Evolutionary conservation across 1,140 invertebrate species (phyloP).

Genomic region (Lucilia sericata): DNA sequence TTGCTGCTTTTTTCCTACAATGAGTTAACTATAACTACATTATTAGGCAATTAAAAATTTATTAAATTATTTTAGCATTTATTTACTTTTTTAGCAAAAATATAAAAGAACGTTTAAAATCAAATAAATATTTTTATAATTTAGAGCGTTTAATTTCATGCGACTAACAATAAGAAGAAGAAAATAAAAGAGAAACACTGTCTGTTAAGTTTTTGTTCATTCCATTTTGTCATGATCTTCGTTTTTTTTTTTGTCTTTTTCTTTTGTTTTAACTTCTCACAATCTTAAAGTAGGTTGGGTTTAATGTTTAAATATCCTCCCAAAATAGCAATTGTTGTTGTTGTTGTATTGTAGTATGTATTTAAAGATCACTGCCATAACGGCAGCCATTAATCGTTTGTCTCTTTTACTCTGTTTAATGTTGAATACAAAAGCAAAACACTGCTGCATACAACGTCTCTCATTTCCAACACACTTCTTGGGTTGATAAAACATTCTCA

Average conservation of each 20-base stretch:
- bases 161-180: no score
- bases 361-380: background rate
- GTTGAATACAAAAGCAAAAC: background rate
- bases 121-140: no score
- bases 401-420: slow-evolving; percentile 53
- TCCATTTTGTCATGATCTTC: background rate
- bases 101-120: no score
- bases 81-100: no score
- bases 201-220: no score
- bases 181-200: no score
- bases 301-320: slow-evolving; percentile 16
- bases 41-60: no score
- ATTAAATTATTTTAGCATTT: no score
- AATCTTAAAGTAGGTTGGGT: slow-evolving; percentile 22
- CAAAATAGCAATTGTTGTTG: slow-evolving; percentile 9
- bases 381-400: slow-evolving; percentile 59
- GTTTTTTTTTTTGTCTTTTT: background rate
- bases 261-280: background rate
- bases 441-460: background rate
- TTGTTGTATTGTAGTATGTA: background rate
- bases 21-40: no score
- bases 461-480: background rate
- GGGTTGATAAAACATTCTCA: background rate
- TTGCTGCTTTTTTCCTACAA: background rate
- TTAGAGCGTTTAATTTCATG: no score